A percentile compares a stretch with the other conserved stretches of the same genome.
Conservation (phyloP, 1,140 invertebrate genomes). For the Goniozus legneri region DNA sequence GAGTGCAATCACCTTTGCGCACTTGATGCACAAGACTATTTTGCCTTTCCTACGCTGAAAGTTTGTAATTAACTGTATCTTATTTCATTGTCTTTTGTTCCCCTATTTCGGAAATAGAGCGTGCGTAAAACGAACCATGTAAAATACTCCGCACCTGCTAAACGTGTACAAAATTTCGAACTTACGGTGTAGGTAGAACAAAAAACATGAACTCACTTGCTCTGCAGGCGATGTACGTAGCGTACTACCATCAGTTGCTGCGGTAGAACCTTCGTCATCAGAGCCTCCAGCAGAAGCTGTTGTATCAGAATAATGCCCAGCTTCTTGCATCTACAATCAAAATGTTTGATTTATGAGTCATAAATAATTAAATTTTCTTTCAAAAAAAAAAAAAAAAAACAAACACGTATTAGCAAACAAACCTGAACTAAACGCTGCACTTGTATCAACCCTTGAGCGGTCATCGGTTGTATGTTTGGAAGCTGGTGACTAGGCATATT, state of each 20-base stretch:
- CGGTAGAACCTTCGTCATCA: constrained; percentile 92
- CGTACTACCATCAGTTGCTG: constrained; percentile 88
- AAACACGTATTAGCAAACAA: neutral
- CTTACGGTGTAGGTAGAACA: too few relatives aligned
- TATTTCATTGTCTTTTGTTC: too few relatives aligned
- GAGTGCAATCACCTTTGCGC: too few relatives aligned
- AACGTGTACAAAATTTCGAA: too few relatives aligned
- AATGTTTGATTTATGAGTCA: too few relatives aligned
- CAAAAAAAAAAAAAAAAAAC: neutral
- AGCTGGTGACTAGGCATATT: constrained; percentile 53
- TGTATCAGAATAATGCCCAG: constrained; percentile 70
- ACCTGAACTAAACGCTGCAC: constrained; percentile 34
- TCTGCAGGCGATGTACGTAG: constrained; percentile 86
- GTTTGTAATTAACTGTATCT: too few relatives aligned
- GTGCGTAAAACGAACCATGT: too few relatives aligned
- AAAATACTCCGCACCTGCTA: too few relatives aligned
- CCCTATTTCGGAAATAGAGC: too few relatives aligned
- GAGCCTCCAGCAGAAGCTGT: constrained; percentile 81
- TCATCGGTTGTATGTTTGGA: constrained; percentile 51
- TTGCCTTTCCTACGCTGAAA: too few relatives aligned
- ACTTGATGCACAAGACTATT: too few relatives aligned
- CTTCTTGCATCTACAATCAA: constrained; percentile 36
- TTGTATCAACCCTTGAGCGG: constrained; percentile 41
- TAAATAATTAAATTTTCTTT: neutral
- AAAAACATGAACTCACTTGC: constrained; percentile 52